These are phyloP conservation scores for Ciconia stormi DNA, from an alignment of 2,113 vertebrate genomes.

Conservation along the genomic window DNA sequence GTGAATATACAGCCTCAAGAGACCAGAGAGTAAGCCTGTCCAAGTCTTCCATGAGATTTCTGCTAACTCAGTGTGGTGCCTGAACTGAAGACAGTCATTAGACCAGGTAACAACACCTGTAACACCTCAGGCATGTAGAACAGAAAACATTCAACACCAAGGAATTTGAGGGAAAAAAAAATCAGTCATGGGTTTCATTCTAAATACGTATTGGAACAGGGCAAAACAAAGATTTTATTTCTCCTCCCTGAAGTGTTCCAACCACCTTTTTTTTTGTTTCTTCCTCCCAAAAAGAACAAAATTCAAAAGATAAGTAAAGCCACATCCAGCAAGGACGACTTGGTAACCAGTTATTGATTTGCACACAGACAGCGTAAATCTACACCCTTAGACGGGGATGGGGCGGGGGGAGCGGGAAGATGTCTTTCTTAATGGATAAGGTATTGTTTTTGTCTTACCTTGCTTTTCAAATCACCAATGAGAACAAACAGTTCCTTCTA, in stretches of 20 bases:
- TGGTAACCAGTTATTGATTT: background rate
- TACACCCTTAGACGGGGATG: background rate
- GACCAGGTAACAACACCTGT: background rate
- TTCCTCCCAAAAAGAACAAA: background rate
- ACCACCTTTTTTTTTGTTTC: background rate
- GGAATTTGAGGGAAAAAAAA: background rate
- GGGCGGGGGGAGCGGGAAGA: background rate
- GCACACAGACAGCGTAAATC: background rate
- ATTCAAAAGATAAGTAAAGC: background rate
- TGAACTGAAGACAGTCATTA: background rate
- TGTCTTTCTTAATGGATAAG: background rate
- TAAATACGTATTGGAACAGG: background rate
- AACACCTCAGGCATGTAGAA: background rate
- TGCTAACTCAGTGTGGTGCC: background rate
- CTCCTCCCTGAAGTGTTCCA: background rate
- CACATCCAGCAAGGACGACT: background rate
- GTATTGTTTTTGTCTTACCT: background rate
- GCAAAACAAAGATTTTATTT: background rate
- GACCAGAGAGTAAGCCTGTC: background rate
- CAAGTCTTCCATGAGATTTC: background rate
- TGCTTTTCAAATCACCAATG: conserved; percentile 36
- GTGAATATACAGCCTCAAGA: background rate
- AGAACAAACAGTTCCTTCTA: conserved; percentile 24
- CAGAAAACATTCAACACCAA: background rate
- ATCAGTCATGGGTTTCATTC: background rate